These are phyloP conservation scores for Platanista minor DNA, from an alignment of 2,113 vertebrate genomes.

Conservation along the genomic window DNA sequence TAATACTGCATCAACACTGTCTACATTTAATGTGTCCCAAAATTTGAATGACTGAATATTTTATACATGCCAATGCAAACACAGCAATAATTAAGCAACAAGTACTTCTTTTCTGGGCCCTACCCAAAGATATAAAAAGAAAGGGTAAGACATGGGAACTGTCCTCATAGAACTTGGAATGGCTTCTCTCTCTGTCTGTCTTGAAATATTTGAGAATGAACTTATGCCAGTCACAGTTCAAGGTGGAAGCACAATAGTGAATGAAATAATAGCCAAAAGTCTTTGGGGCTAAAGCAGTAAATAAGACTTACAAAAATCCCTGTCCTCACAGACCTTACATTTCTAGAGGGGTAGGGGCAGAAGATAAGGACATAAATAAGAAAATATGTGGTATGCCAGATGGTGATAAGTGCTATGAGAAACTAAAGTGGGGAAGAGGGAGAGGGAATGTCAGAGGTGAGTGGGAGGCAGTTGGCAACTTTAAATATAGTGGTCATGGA, in stretches of 20 bases:
- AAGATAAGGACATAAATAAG: background rate
- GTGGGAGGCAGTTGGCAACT: background rate
- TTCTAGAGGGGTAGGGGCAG: background rate
- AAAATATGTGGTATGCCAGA: background rate
- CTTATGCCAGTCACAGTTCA: background rate
- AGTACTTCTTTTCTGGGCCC: background rate
- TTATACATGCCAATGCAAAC: constrained; percentile 26
- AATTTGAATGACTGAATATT: background rate
- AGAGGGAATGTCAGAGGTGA: background rate
- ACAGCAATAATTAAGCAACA: background rate
- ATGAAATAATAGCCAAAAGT: background rate
- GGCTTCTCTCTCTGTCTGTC: background rate
- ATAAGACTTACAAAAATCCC: background rate
- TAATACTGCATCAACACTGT: background rate
- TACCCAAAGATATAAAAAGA: background rate
- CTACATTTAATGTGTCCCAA: background rate
- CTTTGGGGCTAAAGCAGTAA: background rate
- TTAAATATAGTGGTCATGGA: background rate
- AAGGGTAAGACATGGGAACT: background rate
- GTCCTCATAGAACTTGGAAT: background rate
- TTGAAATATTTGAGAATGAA: background rate
- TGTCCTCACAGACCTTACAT: background rate
- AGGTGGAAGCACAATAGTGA: background rate
- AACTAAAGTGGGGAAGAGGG: background rate
- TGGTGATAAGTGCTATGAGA: background rate